Evolutionary conservation across 1,140 invertebrate genomes (phyloP).

Genomic region (Sminthurides bifidus): DNA sequence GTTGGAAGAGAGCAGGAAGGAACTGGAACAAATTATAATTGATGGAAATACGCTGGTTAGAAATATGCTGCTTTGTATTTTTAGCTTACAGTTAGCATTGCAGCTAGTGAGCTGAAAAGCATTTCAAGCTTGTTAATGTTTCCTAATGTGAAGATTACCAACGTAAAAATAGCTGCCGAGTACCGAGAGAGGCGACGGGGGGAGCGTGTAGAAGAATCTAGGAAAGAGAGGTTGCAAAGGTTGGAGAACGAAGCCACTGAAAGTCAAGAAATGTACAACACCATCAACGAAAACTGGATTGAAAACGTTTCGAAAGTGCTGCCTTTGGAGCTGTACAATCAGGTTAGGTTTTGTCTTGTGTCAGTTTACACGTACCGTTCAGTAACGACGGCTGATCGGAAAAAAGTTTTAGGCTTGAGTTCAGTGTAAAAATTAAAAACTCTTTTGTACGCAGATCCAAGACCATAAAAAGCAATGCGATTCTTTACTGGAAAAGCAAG

Average conservation of each 20-base stretch:
- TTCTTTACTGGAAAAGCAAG: conserved; percentile 20
- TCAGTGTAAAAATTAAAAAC: not conserved
- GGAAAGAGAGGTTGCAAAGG: conserved; percentile 10
- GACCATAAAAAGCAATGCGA: conserved; percentile 23
- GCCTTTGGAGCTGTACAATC: conserved; percentile 25
- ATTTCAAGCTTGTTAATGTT: not conserved
- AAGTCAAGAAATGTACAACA: conserved; percentile 19
- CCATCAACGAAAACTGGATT: conserved; percentile 20
- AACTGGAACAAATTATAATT: conserved; percentile 23
- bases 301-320: conserved; percentile 19
- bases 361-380: too few species aligned
- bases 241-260: conserved; percentile 22
- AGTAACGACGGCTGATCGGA: too few species aligned
- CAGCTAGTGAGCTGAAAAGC: not conserved
- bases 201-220: conserved; percentile 3
- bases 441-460: conserved; percentile 21
- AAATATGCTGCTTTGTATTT: not conserved
- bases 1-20: conserved; percentile 21
- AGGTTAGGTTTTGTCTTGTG: too few species aligned
- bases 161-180: conserved; percentile 29
- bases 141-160: conserved; percentile 17
- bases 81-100: not conserved
- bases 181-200: conserved; percentile 20
- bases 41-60: conserved; percentile 23
- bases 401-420: not conserved